Evolutionary conservation across 2,888 invertebrate species (phyloP), one percentile per base, ranked within the genome.

Genomic region (Pasiphila rectangulata): DNA sequence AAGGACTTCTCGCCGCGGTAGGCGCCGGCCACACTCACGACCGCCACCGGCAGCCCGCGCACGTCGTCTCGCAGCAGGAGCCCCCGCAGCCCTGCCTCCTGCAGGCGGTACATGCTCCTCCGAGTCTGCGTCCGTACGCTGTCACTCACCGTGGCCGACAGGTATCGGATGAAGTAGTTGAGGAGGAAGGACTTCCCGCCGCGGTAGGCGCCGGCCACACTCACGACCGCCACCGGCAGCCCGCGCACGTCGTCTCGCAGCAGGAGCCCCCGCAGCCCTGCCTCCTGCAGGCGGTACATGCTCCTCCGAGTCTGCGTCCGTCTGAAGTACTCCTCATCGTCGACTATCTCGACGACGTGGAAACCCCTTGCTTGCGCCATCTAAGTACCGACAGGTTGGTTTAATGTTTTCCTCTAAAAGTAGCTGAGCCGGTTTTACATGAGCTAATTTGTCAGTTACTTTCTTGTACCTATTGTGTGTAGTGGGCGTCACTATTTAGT

Each of bases 111-210:
- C n/a, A n/a, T n/a, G n/a, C n/a, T n/a, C n/a, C n/a, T n/a, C n/a
- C n/a, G n/a, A n/a, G n/a, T n/a, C n/a, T n/a, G n/a, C n/a, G n/a
- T n/a, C n/a, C n/a, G n/a, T n/a, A n/a, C n/a, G n/a, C n/a, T n/a
- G n/a, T n/a, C n/a, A 42, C 61, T 58, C 32, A 65, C 67, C 39
- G 57, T 17, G 0, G 62, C 39, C 9, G 42, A 34, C 20, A 67
- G 53, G 38, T 64, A 66, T 56, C 62, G 57, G 24, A 67, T 50
- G 29, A 64, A 56, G 54, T 56, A 64, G 50, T 60, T 59, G 10
- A 67, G 59, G 37, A 67, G 50, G 51, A 67, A 67, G 9, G 67
- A 67, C 40, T 67, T 67, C 17, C 67, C 67, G 9, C 58, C 54
- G 24, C 67, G 64, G 50, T 35, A 66, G 9, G 62, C 60, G 19